Percentiles rank a stretch among this genome's conserved stretches.
These are phyloP conservation scores for Amphiprion ocellaris DNA, from an alignment of 2,113 vertebrate genomes.

Conservation along the genomic window DNA sequence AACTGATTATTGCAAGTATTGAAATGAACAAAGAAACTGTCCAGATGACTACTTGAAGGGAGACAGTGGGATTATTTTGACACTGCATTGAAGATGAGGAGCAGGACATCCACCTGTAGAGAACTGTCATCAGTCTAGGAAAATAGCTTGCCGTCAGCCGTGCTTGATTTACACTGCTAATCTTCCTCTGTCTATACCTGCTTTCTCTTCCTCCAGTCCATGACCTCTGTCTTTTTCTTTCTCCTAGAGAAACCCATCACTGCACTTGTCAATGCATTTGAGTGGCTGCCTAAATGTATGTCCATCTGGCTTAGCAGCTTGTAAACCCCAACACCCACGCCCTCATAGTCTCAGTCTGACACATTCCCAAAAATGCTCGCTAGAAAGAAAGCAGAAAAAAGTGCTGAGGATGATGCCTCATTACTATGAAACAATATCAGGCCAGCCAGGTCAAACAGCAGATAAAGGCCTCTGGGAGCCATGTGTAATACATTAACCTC, in stretches of 20 bases:
- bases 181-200: slow-evolving; percentile 58
- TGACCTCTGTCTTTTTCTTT: slow-evolving; percentile 29
- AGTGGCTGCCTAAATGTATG: slow-evolving; percentile 52
- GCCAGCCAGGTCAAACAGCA: slow-evolving; percentile 56
- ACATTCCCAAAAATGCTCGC: slow-evolving; percentile 44
- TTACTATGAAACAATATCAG: slow-evolving; percentile 47
- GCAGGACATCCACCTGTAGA: slow-evolving; percentile 70
- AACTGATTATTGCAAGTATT: slow-evolving; percentile 24
- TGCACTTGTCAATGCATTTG: slow-evolving; percentile 58
- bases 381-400: background rate
- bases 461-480: slow-evolving; percentile 73
- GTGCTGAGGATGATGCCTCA: slow-evolving; percentile 49
- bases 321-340: slow-evolving; percentile 45
- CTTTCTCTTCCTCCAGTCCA: slow-evolving; percentile 37
- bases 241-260: slow-evolving; percentile 57
- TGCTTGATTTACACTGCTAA: slow-evolving; percentile 74
- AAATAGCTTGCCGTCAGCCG: slow-evolving; percentile 71
- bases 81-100: slow-evolving; percentile 42
- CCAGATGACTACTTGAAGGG: slow-evolving; percentile 22
- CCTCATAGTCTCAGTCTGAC: slow-evolving; percentile 38
- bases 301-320: slow-evolving; percentile 64
- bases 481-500: slow-evolving; percentile 78
- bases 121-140: slow-evolving; percentile 74
- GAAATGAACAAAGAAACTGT: background rate
- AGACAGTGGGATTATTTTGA: slow-evolving; percentile 22